A percentile compares a stretch with the other conserved stretches of the same genome.
Evolutionary conservation across 2,888 invertebrate species (phyloP).

Genomic region (Dendrolimus houi): DNA sequence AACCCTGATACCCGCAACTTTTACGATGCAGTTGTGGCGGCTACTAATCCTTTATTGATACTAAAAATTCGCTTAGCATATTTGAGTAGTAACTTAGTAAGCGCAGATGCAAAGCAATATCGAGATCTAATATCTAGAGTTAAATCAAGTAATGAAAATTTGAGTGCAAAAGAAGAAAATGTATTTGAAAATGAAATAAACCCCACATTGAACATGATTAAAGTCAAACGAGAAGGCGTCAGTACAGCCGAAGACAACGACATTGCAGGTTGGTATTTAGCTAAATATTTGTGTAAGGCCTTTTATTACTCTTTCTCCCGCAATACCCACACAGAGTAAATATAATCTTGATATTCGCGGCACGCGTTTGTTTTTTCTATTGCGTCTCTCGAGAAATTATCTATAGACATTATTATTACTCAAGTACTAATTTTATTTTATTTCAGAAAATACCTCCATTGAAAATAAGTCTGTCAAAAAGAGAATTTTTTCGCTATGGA

Average conservation of each 20-base stretch:
- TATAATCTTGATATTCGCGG: no score
- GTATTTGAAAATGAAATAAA: slow-evolving; percentile 24
- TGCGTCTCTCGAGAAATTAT: no score
- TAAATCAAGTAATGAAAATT: slow-evolving; percentile 20
- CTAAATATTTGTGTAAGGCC: background rate
- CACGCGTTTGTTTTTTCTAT: no score
- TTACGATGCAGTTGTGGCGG: slow-evolving; percentile 31
- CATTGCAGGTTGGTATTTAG: slow-evolving; percentile 18
- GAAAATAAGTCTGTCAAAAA: slow-evolving; percentile 46
- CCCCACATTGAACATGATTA: slow-evolving; percentile 28
- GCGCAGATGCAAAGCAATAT: slow-evolving; percentile 20
- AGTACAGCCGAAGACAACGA: slow-evolving; percentile 20
- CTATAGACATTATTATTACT: no score
- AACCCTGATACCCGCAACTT: slow-evolving; percentile 27
- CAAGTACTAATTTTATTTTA: no score
- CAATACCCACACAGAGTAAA: background rate
- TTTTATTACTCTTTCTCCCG: background rate
- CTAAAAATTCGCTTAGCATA: slow-evolving; percentile 53
- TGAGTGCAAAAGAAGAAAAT: slow-evolving; percentile 22
- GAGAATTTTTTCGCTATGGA: slow-evolving; percentile 64
- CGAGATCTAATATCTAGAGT: slow-evolving; percentile 16
- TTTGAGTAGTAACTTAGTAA: slow-evolving; percentile 34
- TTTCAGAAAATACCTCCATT: slow-evolving; percentile 33
- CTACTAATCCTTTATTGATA: slow-evolving; percentile 47
- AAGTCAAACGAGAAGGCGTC: slow-evolving; percentile 41